Base-by-base conservation (phyloP, 2,113 vertebrate species). In the Labeo catla region DNA sequence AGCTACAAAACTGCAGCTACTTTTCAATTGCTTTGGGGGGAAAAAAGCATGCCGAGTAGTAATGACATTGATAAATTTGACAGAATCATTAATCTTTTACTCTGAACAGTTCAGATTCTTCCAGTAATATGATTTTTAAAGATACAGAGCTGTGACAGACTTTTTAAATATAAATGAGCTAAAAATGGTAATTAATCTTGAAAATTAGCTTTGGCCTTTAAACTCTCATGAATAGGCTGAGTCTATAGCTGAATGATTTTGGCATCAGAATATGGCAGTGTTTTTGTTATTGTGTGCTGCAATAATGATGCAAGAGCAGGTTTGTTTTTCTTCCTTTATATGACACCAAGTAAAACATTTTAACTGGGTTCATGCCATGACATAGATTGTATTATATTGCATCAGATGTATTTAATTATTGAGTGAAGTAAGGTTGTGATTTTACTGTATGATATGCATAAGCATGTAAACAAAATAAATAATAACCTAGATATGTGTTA, bases 51-150 rank as follows among this genome's bases (percentile, higher is more conserved):
- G 73, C 66, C 1, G 39, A 83, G 77, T 76, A 57, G 11, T 50
- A 78, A 11, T 85, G 39, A 57, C 65, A 45, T 65, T 86, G 23
- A 59, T 61, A 23, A 6, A 36, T 49, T 49, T 50, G 65, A 50
- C 54, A 54, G 21, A 68, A 21, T 43, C 19, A 47, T 79, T 65
- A 34, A 78, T 87, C 61, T 83, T 50, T 57, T 66, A n/a, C 23
- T 7, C 28, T 73, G 43, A 61, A 86, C 28, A 68, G 4, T 49
- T 83, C 12, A 47, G 6, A n/a, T 82, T 49, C 21, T 16, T 76
- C 34, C 6, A 2, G n/a, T 43, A 78, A 59, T 6, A 73, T 47
- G 21, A 80, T 13, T 63, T 63, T 63, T 80, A 80, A 63, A 2
- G 11, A 63, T 59, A 23, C 77, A 61, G 4, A 5, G 54, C 34